These are phyloP conservation scores for Drosophila miranda DNA, from an alignment of 1,140 invertebrate species.

Conservation along the genomic window DNA sequence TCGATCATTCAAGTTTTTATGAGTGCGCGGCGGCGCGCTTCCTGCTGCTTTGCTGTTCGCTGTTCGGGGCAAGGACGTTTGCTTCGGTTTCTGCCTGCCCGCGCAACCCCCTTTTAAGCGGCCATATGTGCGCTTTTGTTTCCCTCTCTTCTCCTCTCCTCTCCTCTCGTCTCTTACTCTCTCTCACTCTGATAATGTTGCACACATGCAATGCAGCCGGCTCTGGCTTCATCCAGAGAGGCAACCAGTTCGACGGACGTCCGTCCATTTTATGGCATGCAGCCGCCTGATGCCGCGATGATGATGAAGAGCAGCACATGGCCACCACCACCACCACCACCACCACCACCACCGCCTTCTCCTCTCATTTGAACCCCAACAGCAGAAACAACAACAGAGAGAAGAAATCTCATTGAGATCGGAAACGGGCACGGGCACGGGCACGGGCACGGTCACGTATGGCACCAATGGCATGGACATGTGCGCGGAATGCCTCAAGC, in stretches of 20 bases:
- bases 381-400: constrained; percentile 22
- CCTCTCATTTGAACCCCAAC: constrained; percentile 52
- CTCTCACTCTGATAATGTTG: constrained; percentile 32
- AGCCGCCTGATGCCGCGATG: constrained; percentile 28
- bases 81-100: constrained; percentile 54
- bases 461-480: constrained; percentile 46
- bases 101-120: constrained; percentile 13
- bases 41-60: constrained; percentile 1
- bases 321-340: constrained; percentile 47
- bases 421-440: constrained; percentile 7
- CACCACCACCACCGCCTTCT: constrained; percentile 46
- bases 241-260: constrained; percentile 71
- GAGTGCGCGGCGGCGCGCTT: constrained; percentile 36
- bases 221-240: constrained; percentile 23
- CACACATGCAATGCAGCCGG: constrained; percentile 68
- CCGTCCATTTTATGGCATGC: constrained; percentile 68
- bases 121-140: background rate
- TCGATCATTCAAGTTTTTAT: constrained; percentile 74
- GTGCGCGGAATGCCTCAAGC: constrained; percentile 69
- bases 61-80: constrained; percentile 69
- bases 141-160: constrained; percentile 10
- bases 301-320: constrained; percentile 55
- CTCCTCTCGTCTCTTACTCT: constrained; percentile 20
- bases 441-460: background rate
- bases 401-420: constrained; percentile 47